Evolutionary conservation across 2,113 vertebrate species (phyloP), one percentile per base, ranked within the genome.

Genomic region (Syngnathus typhle): DNA sequence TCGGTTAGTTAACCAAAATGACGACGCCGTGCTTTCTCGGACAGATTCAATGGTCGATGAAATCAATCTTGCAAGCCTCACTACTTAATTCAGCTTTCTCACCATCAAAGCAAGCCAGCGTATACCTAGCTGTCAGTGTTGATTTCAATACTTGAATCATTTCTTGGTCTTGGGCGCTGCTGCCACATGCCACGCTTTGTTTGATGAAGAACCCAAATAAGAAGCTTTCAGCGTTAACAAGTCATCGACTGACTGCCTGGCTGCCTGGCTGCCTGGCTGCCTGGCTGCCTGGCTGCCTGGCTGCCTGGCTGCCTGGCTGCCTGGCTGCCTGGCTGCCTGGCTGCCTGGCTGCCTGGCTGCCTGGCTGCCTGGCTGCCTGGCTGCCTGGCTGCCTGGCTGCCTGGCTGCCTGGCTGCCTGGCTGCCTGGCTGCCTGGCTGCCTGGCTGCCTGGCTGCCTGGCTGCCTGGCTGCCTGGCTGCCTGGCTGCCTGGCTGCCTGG

Each of bases 141-240:
- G 43, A 55, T 60, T 16, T 7, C 16, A 76, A 47, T 27, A 1
- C 60, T 73, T 38, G 60, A 10, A 39, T 72, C 47, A 70, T 37
- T 65, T 55, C 41, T 21, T 56, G 36, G 4, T 47, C 21, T 68
- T 69, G 38, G 11, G 62, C 11, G 6, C 61, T 5, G 18, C 72
- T 13, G 67, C 58, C 44, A 38, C 63, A 44, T 23, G 23, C 21
- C 41, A 64, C 38, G 70, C 44, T 74, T 64, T n/a, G n/a, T n/a
- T n/a, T 52, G 4, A 74, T 64, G 47, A 71, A 71, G 59, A 44
- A 63, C 11, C 38, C 32, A 63, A 71, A 44, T 80, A 78, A 84
- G 78, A 78, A 21, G 82, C 78, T 84, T 84, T 81, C 61, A 54
- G 72, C 56, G 51, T 59, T 5, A 9, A 65, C 47, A 78, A 67